Conservation (phyloP, 1,140 invertebrate species). For the Drosophila takahashii region DNA sequence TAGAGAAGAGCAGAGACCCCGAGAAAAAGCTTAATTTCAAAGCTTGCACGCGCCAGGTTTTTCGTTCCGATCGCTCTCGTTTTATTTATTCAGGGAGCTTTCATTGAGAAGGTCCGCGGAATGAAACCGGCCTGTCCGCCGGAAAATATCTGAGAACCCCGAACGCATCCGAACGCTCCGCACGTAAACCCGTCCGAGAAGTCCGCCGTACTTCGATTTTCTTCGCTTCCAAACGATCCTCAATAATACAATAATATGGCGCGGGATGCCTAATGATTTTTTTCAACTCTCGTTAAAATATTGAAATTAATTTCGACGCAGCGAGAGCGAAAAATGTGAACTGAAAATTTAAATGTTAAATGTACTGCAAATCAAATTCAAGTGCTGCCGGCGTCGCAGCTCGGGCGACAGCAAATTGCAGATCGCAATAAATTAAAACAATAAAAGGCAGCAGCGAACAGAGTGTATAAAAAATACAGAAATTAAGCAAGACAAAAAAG, state of each 20-base stretch:
- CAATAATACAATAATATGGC: conserved; percentile 13
- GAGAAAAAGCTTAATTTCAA: conserved; percentile 40
- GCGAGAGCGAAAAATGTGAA: conserved; percentile 62
- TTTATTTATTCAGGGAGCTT: conserved; percentile 44
- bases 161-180: conserved; percentile 76
- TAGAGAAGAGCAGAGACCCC: conserved; percentile 20
- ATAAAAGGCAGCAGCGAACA: conserved; percentile 56
- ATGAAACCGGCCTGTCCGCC: conserved; percentile 66
- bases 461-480: conserved; percentile 26
- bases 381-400: conserved; percentile 64
- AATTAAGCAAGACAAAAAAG: conserved; percentile 38
- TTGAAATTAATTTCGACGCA: conserved; percentile 49
- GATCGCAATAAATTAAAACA: conserved; percentile 81
- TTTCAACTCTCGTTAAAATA: conserved; percentile 61
- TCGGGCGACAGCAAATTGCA: conserved; percentile 73
- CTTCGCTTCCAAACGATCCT: conserved; percentile 7
- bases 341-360: conserved; percentile 78
- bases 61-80: conserved; percentile 33
- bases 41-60: conserved; percentile 69
- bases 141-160: conserved; percentile 66
- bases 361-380: conserved; percentile 79
- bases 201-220: conserved; percentile 5
- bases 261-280: conserved; percentile 56
- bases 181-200: conserved; percentile 59
- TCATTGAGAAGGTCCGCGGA: conserved; percentile 50